Evolutionary conservation across 2,888 invertebrate genomes (phyloP).

Genomic region (Nezara viridula): DNA sequence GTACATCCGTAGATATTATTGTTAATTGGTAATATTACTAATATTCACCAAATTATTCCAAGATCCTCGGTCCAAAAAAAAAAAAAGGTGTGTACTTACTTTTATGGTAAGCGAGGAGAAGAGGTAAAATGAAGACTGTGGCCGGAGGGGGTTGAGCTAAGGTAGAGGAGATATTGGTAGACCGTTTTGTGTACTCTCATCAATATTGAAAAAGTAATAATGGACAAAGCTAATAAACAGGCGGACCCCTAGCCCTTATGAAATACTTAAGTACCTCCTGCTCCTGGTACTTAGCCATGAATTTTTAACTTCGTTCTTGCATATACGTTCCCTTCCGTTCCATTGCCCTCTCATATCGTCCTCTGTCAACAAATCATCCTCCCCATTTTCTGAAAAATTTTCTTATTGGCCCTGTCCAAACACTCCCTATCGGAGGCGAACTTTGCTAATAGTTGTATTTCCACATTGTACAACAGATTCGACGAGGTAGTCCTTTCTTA

Average conservation of each 20-base stretch:
- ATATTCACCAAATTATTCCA: too few species aligned
- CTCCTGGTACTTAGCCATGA: conserved; percentile 45
- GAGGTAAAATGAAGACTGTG: conserved; percentile 25
- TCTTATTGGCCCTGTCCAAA: conserved; percentile 11
- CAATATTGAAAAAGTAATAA: conserved; percentile 65
- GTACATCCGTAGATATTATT: too few species aligned
- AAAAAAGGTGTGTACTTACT: neutral
- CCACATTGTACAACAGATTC: neutral
- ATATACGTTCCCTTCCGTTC: conserved; percentile 38
- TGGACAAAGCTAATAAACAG: conserved; percentile 56
- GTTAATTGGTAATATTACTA: too few species aligned
- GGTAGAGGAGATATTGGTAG: conserved; percentile 54
- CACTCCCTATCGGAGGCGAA: neutral
- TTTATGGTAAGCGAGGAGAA: neutral
- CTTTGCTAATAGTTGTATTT: neutral
- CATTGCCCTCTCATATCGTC: conserved; percentile 34
- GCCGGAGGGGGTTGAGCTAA: neutral
- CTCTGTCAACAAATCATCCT: conserved; percentile 33
- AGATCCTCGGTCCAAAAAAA: too few species aligned
- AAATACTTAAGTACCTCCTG: conserved; percentile 59
- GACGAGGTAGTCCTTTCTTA: too few species aligned
- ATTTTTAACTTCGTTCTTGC: conserved; percentile 54
- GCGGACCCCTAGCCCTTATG: conserved; percentile 48
- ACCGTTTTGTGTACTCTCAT: conserved; percentile 62
- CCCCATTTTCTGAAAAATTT: conserved; percentile 10